phyloP scores from a whole-genome alignment of 2,113 vertebrate species.

The Notechis scutatus region DNA sequence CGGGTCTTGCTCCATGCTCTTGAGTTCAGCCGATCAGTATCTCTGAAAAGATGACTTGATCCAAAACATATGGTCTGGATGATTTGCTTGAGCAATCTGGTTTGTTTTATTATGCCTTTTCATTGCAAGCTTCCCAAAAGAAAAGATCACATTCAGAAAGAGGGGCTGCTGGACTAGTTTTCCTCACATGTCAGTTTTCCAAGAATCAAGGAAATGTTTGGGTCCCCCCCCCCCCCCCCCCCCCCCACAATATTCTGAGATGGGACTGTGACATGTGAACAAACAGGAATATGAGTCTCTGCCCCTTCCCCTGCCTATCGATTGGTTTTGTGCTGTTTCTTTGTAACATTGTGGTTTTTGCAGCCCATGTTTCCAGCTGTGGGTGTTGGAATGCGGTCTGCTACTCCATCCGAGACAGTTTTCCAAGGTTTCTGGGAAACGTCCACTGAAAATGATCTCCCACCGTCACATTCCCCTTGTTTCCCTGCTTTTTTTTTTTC shows the following conservation, averaged over 20 bases:
- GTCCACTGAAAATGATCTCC: neutral
- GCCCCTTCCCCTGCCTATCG: rapidly evolving
- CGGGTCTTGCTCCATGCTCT: neutral
- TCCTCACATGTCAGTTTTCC: neutral
- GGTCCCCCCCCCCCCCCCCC: rapidly evolving
- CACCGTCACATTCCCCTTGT: neutral
- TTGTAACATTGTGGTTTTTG: neutral
- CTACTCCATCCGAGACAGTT: neutral
- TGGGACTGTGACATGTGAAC: neutral
- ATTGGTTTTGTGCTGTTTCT: neutral
- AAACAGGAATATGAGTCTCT: neutral
- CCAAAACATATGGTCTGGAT: conserved; percentile 17
- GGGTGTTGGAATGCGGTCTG: neutral
- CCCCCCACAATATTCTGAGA: neutral
- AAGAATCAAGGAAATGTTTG: neutral
- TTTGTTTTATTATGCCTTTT: conserved; percentile 21
- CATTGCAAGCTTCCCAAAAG: conserved; percentile 2
- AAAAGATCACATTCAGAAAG: neutral
- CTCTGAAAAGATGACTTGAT: conserved; percentile 11
- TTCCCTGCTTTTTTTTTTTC: neutral
- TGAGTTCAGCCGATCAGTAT: conserved; percentile 2
- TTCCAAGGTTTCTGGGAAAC: conserved; percentile 4
- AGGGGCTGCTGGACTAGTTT: neutral
- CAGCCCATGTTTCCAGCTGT: conserved; percentile 2
- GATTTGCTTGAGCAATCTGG: conserved; percentile 20